phyloP scores from a whole-genome alignment of 2,113 vertebrate genomes.

The Psettodes erumei region DNA sequence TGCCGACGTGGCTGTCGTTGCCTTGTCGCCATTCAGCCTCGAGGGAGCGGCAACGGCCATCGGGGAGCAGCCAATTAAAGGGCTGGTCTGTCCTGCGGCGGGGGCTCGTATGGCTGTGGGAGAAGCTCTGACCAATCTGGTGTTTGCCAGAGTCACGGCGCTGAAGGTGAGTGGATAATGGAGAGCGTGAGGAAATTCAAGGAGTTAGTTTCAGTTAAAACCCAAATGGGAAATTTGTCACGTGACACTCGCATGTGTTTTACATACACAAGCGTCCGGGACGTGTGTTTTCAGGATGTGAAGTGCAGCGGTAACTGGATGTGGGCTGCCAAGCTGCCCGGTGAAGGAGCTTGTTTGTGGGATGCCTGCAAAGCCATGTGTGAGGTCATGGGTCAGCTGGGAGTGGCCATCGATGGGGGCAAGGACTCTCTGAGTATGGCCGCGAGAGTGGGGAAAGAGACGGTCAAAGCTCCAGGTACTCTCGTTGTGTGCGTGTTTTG shows the following conservation, averaged over 20 bases:
- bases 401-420: conserved; percentile 91
- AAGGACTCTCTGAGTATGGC: conserved; percentile 97
- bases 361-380: conserved; percentile 92
- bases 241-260: neutral
- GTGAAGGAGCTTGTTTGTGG: conserved; percentile 87
- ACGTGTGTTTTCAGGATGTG: conserved; percentile 84
- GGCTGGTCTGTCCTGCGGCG: conserved; percentile 85
- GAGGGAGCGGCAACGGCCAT: conserved; percentile 90
- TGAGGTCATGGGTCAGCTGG: conserved; percentile 87
- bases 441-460: conserved; percentile 86
- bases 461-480: conserved; percentile 90
- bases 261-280: neutral
- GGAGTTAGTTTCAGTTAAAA: neutral
- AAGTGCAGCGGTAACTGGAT: conserved; percentile 97
- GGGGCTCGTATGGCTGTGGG: conserved; percentile 91
- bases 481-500: neutral
- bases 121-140: conserved; percentile 93
- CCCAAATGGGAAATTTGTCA: neutral
- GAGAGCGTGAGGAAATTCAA: neutral
- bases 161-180: conserved; percentile 79
- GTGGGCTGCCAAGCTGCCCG: conserved; percentile 93
- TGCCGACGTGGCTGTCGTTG: conserved; percentile 92
- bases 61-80: conserved; percentile 95
- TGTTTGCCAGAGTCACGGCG: conserved; percentile 89
- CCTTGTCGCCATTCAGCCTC: conserved; percentile 87